Base-by-base conservation (phyloP, 2,797 vertebrate genomes). In the Acanthurus leucopareius region DNA sequence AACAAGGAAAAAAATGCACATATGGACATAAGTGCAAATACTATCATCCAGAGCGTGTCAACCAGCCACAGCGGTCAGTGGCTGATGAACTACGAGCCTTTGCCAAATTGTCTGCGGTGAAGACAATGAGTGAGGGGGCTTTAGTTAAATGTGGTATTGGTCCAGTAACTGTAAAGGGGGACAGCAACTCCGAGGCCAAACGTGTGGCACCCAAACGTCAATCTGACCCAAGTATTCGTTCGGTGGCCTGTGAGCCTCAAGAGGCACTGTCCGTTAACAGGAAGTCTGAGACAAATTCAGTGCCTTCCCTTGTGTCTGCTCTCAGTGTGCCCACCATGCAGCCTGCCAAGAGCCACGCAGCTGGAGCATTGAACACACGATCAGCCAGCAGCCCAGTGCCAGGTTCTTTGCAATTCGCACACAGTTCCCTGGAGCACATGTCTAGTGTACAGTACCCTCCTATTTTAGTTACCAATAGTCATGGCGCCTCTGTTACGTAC, bases 21-120 rank as follows among this genome's bases (percentile, higher is more conserved):
- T 99, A 99, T 73, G 98, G 98, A 90, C 98, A 99, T 91, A 99
- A 99, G 94, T 99, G 98, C 94, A 99, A 99, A 94, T 99, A 99
- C 94, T 99, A 99, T 92, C 98, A 99, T 84, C 98, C 98, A 10
- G 98, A 99, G 91, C 97, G 98, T 70, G 97, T 97, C 83, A 99
- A 98, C 93, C 98, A 99, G 89, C 97, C 97, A 3, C 96, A 96
- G 94, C 96, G 97, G 73, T 98, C 98, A 3, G 98, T 99, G 85
- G 98, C 98, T 59, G 98, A 99, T 77, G 98, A 99, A 89, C 97
- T 99, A 78, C 95, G 98, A 89, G 98, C 99, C 88, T 99, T 98
- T 91, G 98, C 98, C 92, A 99, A 99, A 94, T 92, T 99, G 86
- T 99, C 98, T 66, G 98, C 98, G 10, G 97, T 98, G 86, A 99